Conservation (phyloP, 2,888 invertebrate species). For the Limnephilus marmoratus region DNA sequence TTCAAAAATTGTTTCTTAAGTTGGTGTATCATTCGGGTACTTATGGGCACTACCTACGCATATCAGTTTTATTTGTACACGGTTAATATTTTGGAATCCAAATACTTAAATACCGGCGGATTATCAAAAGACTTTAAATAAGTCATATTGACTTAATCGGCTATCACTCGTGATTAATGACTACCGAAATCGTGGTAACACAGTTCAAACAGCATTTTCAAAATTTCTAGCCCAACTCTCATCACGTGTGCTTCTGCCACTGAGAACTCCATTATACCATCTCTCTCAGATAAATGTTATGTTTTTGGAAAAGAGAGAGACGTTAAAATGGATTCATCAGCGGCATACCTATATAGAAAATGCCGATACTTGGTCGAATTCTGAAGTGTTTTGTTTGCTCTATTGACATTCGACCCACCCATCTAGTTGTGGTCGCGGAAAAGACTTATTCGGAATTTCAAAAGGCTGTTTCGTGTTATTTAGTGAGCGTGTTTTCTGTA, state of each 20-base stretch:
- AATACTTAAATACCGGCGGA: constrained; percentile 15
- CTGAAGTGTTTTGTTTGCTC: constrained; percentile 29
- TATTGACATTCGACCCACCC: neutral
- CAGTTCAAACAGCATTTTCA: constrained; percentile 35
- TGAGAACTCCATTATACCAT: neutral
- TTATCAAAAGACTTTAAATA: constrained; percentile 18
- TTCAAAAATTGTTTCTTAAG: too few relatives aligned
- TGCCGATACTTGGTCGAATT: neutral
- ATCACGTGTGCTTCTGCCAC: neutral
- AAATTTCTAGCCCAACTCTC: neutral
- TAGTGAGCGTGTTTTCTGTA: constrained; percentile 43
- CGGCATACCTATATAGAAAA: neutral
- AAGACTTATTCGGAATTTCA: constrained; percentile 39
- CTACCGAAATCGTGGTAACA: constrained; percentile 28
- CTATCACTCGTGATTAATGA: constrained; percentile 43
- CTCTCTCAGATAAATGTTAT: neutral
- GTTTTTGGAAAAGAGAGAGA: neutral
- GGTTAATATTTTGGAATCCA: neutral
- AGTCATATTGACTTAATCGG: constrained; percentile 23
- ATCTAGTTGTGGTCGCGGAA: constrained; percentile 22
- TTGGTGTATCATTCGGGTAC: neutral
- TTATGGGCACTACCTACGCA: neutral
- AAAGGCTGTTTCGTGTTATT: constrained; percentile 41
- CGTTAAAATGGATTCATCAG: neutral
- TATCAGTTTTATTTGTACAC: neutral